Evolutionary conservation across 2,888 invertebrate species (phyloP).

Genomic region (Yponomeuta evonymella): DNA sequence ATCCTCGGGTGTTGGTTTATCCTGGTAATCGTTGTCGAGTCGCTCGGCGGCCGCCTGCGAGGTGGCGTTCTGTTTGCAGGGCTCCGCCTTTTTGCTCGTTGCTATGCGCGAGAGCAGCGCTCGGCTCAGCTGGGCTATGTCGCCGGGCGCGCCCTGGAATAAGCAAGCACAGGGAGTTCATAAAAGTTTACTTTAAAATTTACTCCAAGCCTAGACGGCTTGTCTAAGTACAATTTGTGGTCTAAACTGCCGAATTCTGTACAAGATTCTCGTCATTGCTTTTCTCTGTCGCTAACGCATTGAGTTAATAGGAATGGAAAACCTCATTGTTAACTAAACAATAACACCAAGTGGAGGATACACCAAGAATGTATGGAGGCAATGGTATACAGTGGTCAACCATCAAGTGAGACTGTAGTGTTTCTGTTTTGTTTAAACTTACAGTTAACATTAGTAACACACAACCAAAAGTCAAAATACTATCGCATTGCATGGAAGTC

Average conservation of each 20-base stretch:
- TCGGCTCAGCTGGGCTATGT: conserved; percentile 54
- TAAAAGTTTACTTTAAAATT: background rate
- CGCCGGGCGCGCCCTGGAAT: conserved; percentile 58
- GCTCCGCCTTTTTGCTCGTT: conserved; percentile 37
- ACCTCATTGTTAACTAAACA: no score
- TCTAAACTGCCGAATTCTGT: no score
- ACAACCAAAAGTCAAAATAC: background rate
- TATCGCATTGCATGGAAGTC: no score
- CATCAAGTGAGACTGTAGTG: no score
- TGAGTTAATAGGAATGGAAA: no score
- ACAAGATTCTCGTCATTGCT: no score
- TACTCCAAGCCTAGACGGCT: no score
- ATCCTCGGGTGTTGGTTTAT: conserved; percentile 34
- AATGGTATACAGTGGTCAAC: no score
- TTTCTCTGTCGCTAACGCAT: no score
- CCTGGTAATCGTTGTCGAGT: conserved; percentile 38
- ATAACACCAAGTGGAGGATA: no score
- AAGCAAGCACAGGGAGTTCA: background rate
- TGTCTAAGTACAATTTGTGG: no score
- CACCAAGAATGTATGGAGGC: no score
- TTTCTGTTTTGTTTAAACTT: background rate
- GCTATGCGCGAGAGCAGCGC: conserved; percentile 52
- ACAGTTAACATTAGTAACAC: background rate
- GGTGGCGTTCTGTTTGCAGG: conserved; percentile 30
- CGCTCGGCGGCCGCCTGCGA: conserved; percentile 56